These are phyloP conservation scores for Phainopepla nitens DNA, from an alignment of 2,113 vertebrate genomes.

Conservation along the genomic window DNA sequence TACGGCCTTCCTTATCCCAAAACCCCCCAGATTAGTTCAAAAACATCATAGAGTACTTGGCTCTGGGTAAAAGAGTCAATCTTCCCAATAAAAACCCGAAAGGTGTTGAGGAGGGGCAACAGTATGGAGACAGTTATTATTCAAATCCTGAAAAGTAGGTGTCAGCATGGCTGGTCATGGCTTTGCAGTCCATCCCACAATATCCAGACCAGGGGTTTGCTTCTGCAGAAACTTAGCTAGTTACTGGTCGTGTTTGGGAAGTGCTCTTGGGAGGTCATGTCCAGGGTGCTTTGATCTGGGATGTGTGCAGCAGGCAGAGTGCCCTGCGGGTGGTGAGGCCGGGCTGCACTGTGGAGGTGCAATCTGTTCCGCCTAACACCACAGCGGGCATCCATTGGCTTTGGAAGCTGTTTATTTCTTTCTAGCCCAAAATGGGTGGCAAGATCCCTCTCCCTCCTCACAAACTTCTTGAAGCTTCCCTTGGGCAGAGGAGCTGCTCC, in stretches of 20 bases:
- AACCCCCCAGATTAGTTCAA: neutral
- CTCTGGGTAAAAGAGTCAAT: neutral
- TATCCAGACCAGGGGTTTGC: neutral
- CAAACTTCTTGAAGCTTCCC: neutral
- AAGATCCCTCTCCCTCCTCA: neutral
- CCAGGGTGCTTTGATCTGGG: neutral
- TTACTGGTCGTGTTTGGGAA: neutral
- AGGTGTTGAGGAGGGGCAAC: neutral
- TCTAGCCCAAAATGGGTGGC: neutral
- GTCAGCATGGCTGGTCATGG: neutral
- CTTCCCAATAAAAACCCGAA: neutral
- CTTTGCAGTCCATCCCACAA: neutral
- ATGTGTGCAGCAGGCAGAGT: neutral
- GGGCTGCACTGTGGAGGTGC: neutral
- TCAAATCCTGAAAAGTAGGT: neutral
- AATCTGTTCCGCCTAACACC: neutral
- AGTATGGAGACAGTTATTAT: neutral
- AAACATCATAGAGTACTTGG: neutral
- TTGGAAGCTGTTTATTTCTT: neutral
- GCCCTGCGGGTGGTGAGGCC: neutral
- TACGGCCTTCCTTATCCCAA: neutral
- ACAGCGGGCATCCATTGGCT: accelerated
- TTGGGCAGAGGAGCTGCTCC: neutral
- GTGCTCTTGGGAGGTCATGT: neutral
- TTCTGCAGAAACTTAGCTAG: neutral